Evolutionary conservation across 92 coral and sea anemone species (phyloP), one percentile per base, ranked within the genome.

Genomic region (Epizoanthus fatuus): DNA sequence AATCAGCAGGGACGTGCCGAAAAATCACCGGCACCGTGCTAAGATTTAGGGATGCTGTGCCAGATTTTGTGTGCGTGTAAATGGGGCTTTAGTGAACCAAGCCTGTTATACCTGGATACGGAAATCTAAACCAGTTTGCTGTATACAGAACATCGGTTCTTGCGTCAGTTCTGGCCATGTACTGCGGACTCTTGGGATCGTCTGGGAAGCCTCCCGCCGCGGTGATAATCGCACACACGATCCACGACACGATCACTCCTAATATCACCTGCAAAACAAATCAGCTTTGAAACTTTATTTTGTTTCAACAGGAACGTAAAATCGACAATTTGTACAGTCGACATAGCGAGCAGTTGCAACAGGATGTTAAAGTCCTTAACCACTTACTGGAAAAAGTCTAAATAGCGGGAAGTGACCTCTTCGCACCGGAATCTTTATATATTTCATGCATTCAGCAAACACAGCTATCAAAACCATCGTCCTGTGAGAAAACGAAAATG

Each of bases 81-180:
- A n/a, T n/a, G n/a, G n/a, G n/a, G n/a, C 39, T 68, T 7, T 68
- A 68, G 3, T 29, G 4, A 32, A 68, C 16, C 74, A 37, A 45
- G 11, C 22, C 17, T 56, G 16, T 56, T 81, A 78, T 67, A 90
- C 98, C 98, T 81, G 98, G 98, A 68, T 94, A 96, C 11, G 98
- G 98, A 52, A 96, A 84, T 67, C 98, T 79, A 69, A 96, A 92
- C 98, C 98, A 96, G 53, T 91, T 73, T 35, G 98, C 93, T 63
- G 94, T 84, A 73, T 62, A 70, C 56, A 96, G 71, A 58, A 94
- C 98, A 37, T 66, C 64, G 5, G 91, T 81, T 39, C 95, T 83
- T 3, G 92, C 86, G 64, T 96, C 98, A n/a, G 98, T 96, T 66
- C 98, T 92, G 10, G 98, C 98, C 72, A 39, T 7, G 91, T 69